These are phyloP conservation scores for Drosophila prostipennis DNA, from an alignment of 2,888 invertebrate species.

Conservation along the genomic window DNA sequence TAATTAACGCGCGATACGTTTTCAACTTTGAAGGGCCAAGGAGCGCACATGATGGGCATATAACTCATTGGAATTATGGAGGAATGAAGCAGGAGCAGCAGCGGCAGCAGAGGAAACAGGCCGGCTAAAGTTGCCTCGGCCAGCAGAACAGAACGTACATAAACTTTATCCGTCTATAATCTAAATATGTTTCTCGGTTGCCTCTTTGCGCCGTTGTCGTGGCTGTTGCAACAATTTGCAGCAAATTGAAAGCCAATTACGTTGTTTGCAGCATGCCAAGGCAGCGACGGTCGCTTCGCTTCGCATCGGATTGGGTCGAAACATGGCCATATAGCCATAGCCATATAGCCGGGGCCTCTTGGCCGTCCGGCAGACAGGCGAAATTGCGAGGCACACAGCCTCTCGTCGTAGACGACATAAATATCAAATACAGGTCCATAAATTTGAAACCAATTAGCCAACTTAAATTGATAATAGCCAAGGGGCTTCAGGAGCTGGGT, in stretches of 20 bases:
- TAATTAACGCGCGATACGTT: conserved; percentile 77
- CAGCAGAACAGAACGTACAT: conserved; percentile 54
- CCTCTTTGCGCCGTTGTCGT: conserved; percentile 65
- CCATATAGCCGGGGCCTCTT: conserved; percentile 42
- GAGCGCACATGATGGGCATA: conserved; percentile 70
- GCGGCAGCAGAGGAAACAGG: conserved; percentile 16
- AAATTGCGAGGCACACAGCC: conserved; percentile 45
- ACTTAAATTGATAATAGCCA: conserved; percentile 82
- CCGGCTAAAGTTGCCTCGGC: conserved; percentile 5
- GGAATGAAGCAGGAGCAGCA: conserved; percentile 14
- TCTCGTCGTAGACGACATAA: conserved; percentile 76
- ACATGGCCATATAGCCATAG: conserved; percentile 1
- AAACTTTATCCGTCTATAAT: conserved; percentile 80
- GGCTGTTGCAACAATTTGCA: conserved; percentile 82
- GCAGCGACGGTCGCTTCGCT: conserved; percentile 41
- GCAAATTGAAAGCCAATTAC: conserved; percentile 84
- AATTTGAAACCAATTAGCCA: conserved; percentile 84
- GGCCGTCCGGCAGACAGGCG: conserved; percentile 28
- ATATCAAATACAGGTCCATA: conserved; percentile 84
- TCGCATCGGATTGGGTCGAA: conserved; percentile 11
- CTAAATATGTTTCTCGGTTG: conserved; percentile 72
- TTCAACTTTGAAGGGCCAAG: conserved; percentile 66
- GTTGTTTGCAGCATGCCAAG: conserved; percentile 79
- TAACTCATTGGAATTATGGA: conserved; percentile 76
- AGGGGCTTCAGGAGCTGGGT: conserved; percentile 24